These are phyloP conservation scores for Zaprionus tsacasi DNA, from an alignment of 1,140 invertebrate species.

Conservation along the genomic window DNA sequence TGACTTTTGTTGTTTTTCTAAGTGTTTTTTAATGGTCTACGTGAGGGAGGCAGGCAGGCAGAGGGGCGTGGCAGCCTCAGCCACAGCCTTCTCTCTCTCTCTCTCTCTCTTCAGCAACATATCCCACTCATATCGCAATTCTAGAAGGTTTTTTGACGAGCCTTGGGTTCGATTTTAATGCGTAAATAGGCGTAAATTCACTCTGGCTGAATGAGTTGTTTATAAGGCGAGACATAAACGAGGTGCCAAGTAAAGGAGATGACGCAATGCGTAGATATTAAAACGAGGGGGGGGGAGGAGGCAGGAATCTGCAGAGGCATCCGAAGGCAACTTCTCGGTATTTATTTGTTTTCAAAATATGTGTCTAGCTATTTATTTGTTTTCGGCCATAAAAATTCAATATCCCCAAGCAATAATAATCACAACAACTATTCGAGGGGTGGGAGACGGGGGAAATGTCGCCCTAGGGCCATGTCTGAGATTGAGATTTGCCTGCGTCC, in stretches of 20 bases:
- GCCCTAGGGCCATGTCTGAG: conserved; percentile 14
- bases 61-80: background rate
- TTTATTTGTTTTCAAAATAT: conserved; percentile 72
- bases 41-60: conserved; percentile 43
- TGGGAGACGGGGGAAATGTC: conserved; percentile 33
- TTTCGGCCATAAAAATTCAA: conserved; percentile 61
- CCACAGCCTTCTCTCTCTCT: no score
- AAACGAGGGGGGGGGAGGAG: no score
- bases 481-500: conserved; percentile 11
- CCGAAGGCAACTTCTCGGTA: conserved; percentile 16
- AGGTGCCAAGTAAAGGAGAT: conserved; percentile 8
- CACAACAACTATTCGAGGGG: conserved; percentile 48
- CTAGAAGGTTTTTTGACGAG: background rate
- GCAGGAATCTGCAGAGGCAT: no score
- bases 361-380: conserved; percentile 67
- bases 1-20: conserved; percentile 83
- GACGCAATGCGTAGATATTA: conserved; percentile 12
- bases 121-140: background rate
- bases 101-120: background rate
- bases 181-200: conserved; percentile 6
- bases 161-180: background rate
- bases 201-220: background rate
- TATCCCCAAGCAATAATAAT: conserved; percentile 51
- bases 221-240: background rate
- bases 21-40: conserved; percentile 83